Evolutionary conservation across 2,888 invertebrate species (phyloP).

Genomic region (Oxytorus armatus): DNA sequence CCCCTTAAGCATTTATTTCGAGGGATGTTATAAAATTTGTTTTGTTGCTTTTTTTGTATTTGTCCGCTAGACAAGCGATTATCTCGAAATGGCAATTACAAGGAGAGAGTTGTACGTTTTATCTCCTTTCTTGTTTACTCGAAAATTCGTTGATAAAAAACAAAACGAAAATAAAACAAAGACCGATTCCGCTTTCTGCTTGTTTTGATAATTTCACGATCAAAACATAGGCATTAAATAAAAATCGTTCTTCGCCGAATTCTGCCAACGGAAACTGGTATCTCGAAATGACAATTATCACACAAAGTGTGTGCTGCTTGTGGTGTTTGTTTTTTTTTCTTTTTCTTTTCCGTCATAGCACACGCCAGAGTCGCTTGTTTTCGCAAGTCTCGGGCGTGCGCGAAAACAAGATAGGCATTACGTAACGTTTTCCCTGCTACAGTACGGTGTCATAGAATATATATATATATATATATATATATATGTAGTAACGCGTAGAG

Average conservation of each 20-base stretch:
- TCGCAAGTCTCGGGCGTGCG: slow-evolving; percentile 69
- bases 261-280: background rate
- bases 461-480: background rate
- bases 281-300: background rate
- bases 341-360: background rate
- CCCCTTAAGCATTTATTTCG: too few species aligned
- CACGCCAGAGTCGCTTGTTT: slow-evolving; percentile 67
- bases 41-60: too few species aligned
- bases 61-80: too few species aligned
- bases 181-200: too few species aligned
- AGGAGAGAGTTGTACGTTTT: too few species aligned
- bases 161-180: too few species aligned
- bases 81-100: too few species aligned
- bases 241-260: background rate
- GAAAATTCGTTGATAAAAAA: too few species aligned
- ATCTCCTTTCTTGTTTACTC: too few species aligned
- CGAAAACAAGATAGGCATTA: slow-evolving; percentile 75
- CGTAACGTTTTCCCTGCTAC: slow-evolving; percentile 74
- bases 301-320: background rate
- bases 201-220: too few species aligned
- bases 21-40: too few species aligned
- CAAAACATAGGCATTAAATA: too few species aligned
- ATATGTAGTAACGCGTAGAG: slow-evolving; percentile 24
- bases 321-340: slow-evolving; percentile 24
- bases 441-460: slow-evolving; percentile 10